Conservation (phyloP, 2,797 vertebrate genomes). For the Neopelma chrysocephalum region DNA sequence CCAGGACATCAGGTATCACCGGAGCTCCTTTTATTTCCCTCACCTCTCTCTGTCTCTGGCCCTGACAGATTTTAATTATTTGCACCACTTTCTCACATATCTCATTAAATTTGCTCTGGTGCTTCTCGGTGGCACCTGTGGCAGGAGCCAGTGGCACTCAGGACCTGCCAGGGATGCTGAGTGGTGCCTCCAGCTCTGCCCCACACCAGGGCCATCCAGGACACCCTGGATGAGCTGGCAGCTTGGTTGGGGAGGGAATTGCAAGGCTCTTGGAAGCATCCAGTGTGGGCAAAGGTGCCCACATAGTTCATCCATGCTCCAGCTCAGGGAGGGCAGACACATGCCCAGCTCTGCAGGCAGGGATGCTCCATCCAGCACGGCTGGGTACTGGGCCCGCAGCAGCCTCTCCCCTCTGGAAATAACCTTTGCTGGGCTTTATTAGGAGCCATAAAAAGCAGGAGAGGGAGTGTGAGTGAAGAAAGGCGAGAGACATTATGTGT, state of each 20-base stretch:
- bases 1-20: not conserved
- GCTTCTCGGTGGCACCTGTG: not conserved
- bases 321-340: not conserved
- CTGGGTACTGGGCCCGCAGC: not conserved
- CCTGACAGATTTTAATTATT: not conserved
- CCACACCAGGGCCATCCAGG: not conserved
- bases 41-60: not conserved
- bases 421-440: conserved; percentile 27
- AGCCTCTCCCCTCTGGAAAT: not conserved
- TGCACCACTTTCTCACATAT: not conserved
- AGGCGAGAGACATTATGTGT: conserved; percentile 6
- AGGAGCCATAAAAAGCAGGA: not conserved
- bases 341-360: not conserved
- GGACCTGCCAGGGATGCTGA: not conserved
- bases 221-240: not conserved
- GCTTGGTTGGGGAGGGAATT: not conserved
- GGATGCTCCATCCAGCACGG: not conserved
- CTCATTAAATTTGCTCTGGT: not conserved
- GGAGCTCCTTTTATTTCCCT: not conserved
- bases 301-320: fast-evolving
- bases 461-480: conserved; percentile 9
- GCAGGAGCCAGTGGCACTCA: fast-evolving
- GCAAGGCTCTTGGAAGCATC: fast-evolving
- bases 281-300: not conserved
- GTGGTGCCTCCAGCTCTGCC: not conserved